Evolutionary conservation across 1,140 invertebrate genomes (phyloP), one percentile per base, ranked within the genome.

Genomic region (Ganaspis sp.): DNA sequence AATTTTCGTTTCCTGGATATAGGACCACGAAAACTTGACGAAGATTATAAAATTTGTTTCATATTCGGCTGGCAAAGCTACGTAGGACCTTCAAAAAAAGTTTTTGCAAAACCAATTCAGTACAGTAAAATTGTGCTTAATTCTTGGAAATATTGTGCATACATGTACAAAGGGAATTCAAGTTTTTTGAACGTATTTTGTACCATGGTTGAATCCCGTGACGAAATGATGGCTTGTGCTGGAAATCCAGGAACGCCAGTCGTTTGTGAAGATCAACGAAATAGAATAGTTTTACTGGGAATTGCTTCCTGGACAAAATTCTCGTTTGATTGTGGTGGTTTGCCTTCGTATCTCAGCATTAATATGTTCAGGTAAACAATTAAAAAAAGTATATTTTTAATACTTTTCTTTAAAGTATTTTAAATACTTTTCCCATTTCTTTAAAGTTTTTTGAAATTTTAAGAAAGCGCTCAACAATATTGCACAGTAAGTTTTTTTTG

Each of bases 181-280:
- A 83, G 76, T 75, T 83, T 81, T 17, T 72, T 40, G 37, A 83
- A 83, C 75, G 70, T 83, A 38, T 85, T 84, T 70, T 85, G 81
- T 54, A 64, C 82, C 34, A 81, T 81, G 81, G 70, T 83, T n/a
- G 81, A 82, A 3, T 76, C 73, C 38, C 73, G 71, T 8, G 70
- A 81, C 58, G 83, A 76, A n/a, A 75, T 77, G 29, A 75, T 75
- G 72, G 79, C 77, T 1, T 85, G 84, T 58, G 82, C 84, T 38
- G 84, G 84, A n/a, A 85, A 85, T 83, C 84, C 84, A 19, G 84
- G 84, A 53, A 80, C 84, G 11, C 84, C 84, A 5, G 81, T 84
- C 21, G 75, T 85, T 6, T 85, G 84, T 37, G 77, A 84, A 42
- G 73, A 85, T 72, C 74, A 77, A 53, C 73, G 81, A 69, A 29